Base-by-base conservation (phyloP, 2,888 invertebrate species). In the Agrotis exclamationis region DNA sequence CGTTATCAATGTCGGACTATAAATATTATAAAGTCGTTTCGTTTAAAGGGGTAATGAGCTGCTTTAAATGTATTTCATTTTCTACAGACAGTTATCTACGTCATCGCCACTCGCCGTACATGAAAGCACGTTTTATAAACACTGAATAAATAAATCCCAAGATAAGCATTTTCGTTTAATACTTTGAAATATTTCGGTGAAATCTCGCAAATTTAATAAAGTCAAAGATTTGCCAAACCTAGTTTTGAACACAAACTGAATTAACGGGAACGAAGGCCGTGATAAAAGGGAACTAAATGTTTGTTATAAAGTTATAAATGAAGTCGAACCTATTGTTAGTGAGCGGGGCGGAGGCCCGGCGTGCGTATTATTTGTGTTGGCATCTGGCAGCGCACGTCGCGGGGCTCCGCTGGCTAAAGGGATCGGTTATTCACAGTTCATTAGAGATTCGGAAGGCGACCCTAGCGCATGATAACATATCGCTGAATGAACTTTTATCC, bases 391-490 rank as follows among this genome's bases (percentile, higher is more conserved):
- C 47, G 18, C 22, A 16, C n/a, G 33, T 33, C 16, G 6, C 13
- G 64, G 51, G 48, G 62, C 65, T 65, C 20, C 60, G 47, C 11
- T 28, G 33, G 39, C 53, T 85, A 86, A n/a, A 85, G 81, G 86
- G 84, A 80, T 76, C 82, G 80, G 85, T 76, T 87, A 86, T 86
- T 90, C 87, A 89, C 91, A 88, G 88, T 86, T 92, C 90, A 91
- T 91, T 92, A 90, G 87, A 87, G 85, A 90, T 91, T 89, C 87
- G 83, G 85, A 84, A 84, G 86, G 86, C 86, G 86, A 83, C 79
- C 85, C 82, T 79, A 77, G 72, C 82, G 70, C 81, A 75, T 84
- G 87, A 89, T 89, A 88, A 89, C 86, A 86, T 88, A 88, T 87
- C 85, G 84, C 85, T 86, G 85, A 89, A 87, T 87, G 85, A 88